Base-by-base conservation (phyloP, 1,140 invertebrate genomes). In the Centruroides sculpturatus region DNA sequence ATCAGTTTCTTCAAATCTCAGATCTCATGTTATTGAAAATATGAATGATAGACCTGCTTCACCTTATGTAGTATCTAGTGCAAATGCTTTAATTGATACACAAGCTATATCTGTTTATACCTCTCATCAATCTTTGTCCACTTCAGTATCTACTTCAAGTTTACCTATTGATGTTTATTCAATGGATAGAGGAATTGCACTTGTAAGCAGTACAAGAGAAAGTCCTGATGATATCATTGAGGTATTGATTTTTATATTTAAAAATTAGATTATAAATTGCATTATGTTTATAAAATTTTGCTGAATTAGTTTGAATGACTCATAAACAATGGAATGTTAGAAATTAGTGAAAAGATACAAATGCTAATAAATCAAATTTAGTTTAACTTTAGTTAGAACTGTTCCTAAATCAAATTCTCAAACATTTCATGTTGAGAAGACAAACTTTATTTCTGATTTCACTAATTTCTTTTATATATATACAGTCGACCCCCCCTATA, bases 131-230 rank as follows among this genome's bases (percentile, higher is more conserved):
- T 59, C 57, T 13, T 9, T 57, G 34, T 50, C 50, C 47, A 64
- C 62, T 9, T 58, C 59, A 23, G 59, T 50, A 35, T 55, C 57
- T 35, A 58, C 60, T 56, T 41, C 41, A 41, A 59, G 59, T 64
- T 35, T 64, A 13, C 62, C 62, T 57, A 12, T 64, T n/a, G 59
- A 64, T 60, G 62, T 64, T 5, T 64, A 64, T 58, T 46, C 59
- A n/a, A 58, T 64, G 47, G 62, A 64, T 23, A 48, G 62, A 55
- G 56, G 59, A 10, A 59, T 64, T 9, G 59, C 62, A 1, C 55
- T 64, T 5, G 62, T 64, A 9, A 58, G 58, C 35, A 64, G 62
- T 50, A 60, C 62, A 46, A 57, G 62, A 47, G 62, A 64, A 55
- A 61, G 62, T 47, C 62, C 62, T 8, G 62, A 64, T 56, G 59